Evolutionary conservation across 2,888 invertebrate genomes (phyloP).

Genomic region (Standfussiana lucernea): DNA sequence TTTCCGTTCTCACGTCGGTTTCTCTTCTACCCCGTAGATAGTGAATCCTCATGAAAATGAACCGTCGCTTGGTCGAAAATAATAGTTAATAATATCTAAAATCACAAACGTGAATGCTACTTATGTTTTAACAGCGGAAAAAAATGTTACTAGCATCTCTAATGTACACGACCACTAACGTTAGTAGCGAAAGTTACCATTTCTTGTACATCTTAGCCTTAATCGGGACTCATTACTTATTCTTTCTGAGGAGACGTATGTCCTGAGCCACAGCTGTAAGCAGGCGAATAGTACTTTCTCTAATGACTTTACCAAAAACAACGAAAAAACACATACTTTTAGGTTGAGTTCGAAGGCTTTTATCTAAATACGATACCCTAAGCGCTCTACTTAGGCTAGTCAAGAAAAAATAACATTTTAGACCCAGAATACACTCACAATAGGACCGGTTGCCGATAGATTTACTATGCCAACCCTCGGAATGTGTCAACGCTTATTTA

Average conservation of each 20-base stretch:
- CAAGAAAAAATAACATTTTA: conserved; percentile 44
- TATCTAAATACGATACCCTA: conserved; percentile 58
- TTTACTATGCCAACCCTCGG: conserved; percentile 46
- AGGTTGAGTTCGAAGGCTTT: conserved; percentile 51
- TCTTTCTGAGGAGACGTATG: conserved; percentile 27
- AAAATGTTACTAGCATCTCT: background rate
- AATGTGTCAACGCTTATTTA: conserved; percentile 51
- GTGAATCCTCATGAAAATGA: background rate
- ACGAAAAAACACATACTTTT: conserved; percentile 37
- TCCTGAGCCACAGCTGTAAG: conserved; percentile 44
- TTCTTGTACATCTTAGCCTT: conserved; percentile 30
- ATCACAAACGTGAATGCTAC: background rate
- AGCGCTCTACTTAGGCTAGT: conserved; percentile 36
- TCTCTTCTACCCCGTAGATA: too few species aligned
- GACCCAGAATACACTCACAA: conserved; percentile 42
- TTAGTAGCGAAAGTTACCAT: conserved; percentile 10
- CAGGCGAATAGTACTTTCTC: conserved; percentile 19
- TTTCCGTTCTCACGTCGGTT: too few species aligned
- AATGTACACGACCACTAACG: background rate
- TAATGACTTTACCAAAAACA: conserved; percentile 42
- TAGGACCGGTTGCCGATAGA: conserved; percentile 32
- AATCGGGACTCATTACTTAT: conserved; percentile 48
- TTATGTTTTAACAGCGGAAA: background rate
- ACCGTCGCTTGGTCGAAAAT: background rate
- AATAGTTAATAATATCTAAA: background rate